A percentile compares a stretch with the other conserved stretches of the same genome.
phyloP scores from a whole-genome alignment of 2,797 vertebrate species.

The Ispidina picta region DNA sequence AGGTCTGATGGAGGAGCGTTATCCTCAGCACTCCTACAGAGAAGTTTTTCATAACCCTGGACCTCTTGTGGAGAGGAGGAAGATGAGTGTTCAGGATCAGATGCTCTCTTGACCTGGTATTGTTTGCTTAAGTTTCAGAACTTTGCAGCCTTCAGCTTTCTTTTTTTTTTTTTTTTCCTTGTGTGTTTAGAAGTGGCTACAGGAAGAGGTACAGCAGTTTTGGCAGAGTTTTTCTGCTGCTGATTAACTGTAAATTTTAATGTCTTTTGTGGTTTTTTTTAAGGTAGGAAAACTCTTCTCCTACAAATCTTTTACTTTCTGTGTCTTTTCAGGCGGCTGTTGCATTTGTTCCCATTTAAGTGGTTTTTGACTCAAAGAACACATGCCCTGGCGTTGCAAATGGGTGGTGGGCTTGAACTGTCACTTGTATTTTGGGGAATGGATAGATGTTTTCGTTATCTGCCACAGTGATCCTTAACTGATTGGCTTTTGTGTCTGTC shows the following conservation, averaged over 20 bases:
- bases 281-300: background rate
- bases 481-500: background rate
- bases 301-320: background rate
- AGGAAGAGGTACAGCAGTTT: background rate
- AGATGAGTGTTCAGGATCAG: background rate
- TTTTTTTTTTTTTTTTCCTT: background rate
- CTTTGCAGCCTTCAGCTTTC: background rate
- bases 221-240: background rate
- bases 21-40: background rate
- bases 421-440: background rate
- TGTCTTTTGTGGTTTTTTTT: background rate
- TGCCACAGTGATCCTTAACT: background rate
- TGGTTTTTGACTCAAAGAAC: background rate
- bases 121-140: conserved; percentile 36
- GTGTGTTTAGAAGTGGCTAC: background rate
- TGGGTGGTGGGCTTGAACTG: background rate
- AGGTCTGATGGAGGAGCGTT: background rate
- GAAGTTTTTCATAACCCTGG: background rate
- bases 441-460: background rate
- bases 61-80: background rate
- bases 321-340: background rate
- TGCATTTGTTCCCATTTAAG: background rate
- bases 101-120: background rate
- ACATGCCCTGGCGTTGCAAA: background rate
- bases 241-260: background rate